A percentile compares a stretch with the other conserved stretches of the same genome.
These are phyloP conservation scores for Calephelis virginiensis DNA, from an alignment of 1,140 invertebrate species.

Conservation along the genomic window DNA sequence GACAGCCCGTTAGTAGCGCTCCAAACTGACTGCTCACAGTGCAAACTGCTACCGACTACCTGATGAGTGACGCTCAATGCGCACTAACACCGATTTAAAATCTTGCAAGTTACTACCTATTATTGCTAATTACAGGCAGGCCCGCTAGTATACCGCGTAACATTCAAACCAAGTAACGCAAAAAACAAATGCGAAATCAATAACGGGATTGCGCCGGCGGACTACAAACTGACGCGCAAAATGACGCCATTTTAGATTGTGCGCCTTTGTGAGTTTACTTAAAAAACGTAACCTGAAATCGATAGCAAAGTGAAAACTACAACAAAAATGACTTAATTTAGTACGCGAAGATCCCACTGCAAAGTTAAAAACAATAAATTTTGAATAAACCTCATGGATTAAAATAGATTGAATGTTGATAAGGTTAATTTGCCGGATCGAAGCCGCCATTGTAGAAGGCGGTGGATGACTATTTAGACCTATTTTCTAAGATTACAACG, in stretches of 20 bases:
- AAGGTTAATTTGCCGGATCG: conserved; percentile 64
- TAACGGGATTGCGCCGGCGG: conserved; percentile 64
- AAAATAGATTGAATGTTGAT: conserved; percentile 61
- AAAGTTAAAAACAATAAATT: conserved; percentile 63
- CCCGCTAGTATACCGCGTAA: conserved; percentile 49
- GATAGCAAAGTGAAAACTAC: conserved; percentile 70
- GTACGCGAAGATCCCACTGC: conserved; percentile 57
- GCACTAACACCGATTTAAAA: conserved; percentile 72
- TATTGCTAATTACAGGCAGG: conserved; percentile 40
- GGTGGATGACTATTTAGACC: conserved; percentile 44
- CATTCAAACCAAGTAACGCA: conserved; percentile 48
- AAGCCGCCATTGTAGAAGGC: conserved; percentile 67
- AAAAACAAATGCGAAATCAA: conserved; percentile 57
- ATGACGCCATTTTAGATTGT: conserved; percentile 75
- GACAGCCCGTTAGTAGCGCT: conserved; percentile 78
- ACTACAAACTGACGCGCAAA: conserved; percentile 60
- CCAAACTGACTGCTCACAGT: conserved; percentile 62
- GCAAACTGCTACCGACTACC: conserved; percentile 30
- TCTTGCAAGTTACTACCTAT: conserved; percentile 59
- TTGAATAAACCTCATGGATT: conserved; percentile 67
- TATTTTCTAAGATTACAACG: conserved; percentile 45
- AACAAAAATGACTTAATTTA: conserved; percentile 51
- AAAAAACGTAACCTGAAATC: conserved; percentile 51
- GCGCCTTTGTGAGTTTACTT: conserved; percentile 59
- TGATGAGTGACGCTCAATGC: conserved; percentile 30